Conservation (phyloP, 2,888 invertebrate genomes). For the Yponomeuta malinellus region DNA sequence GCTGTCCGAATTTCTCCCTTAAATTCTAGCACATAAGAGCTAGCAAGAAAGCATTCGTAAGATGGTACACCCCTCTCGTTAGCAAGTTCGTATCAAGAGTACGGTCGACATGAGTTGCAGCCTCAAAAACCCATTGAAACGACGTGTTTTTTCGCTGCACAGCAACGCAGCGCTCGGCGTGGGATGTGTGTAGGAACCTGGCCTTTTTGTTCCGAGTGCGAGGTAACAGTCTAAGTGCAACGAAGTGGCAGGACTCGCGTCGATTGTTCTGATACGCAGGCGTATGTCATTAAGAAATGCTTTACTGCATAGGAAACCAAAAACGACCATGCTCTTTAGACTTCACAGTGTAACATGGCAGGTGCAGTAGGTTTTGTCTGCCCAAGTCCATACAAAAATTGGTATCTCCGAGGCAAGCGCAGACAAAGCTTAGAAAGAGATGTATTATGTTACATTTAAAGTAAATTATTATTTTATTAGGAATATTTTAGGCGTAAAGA, state of each 20-base stretch:
- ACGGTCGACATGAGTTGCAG: slow-evolving; percentile 5
- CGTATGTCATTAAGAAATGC: not conserved
- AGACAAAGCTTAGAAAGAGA: no score
- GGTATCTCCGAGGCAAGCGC: no score
- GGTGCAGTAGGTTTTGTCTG: no score
- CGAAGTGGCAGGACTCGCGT: not conserved
- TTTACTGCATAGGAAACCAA: no score
- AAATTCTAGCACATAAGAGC: not conserved
- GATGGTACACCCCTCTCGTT: slow-evolving; percentile 5
- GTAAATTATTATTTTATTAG: no score
- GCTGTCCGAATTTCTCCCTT: not conserved
- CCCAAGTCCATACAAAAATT: no score
- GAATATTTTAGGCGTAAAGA: no score
- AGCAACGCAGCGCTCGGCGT: no score
- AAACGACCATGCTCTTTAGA: no score
- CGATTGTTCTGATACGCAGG: not conserved
- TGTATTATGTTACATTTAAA: no score
- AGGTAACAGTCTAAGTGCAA: not conserved
- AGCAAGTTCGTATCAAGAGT: slow-evolving; percentile 12
- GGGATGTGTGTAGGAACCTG: slow-evolving; percentile 1
- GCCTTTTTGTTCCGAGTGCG: not conserved
- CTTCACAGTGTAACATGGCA: no score
- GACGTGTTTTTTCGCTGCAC: not conserved
- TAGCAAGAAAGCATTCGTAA: not conserved
- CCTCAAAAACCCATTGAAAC: slow-evolving; percentile 12